phyloP scores from a whole-genome alignment of 2,888 invertebrate genomes.

The Aproaerema taeniolella region DNA sequence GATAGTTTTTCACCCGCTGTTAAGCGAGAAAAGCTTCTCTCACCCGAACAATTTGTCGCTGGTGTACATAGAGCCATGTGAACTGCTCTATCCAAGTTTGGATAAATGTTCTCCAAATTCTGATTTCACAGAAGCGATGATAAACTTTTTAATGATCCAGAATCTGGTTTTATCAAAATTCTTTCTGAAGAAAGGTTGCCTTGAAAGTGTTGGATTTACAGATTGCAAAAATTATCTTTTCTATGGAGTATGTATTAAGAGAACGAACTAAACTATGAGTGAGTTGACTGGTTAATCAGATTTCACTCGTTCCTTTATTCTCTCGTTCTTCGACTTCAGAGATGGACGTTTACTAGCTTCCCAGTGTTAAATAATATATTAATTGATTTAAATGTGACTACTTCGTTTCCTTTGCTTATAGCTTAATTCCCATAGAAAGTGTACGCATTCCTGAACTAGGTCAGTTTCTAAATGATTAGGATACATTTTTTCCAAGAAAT shows the following conservation, averaged over 20 bases:
- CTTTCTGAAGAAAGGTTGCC: constrained; percentile 18
- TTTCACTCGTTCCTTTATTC: too few relatives aligned
- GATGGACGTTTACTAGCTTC: too few relatives aligned
- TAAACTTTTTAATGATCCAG: constrained; percentile 11
- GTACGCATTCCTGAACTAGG: constrained; percentile 13
- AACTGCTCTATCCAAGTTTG: constrained; percentile 15
- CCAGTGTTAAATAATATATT: too few relatives aligned
- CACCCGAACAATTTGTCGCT: constrained; percentile 22
- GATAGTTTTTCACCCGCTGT: constrained; percentile 13
- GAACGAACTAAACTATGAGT: too few relatives aligned
- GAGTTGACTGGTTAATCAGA: too few relatives aligned
- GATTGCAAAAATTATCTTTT: too few relatives aligned
- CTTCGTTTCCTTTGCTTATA: too few relatives aligned
- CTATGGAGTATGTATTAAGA: too few relatives aligned
- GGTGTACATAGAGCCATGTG: constrained; percentile 8
- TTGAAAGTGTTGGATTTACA: too few relatives aligned
- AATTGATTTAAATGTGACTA: too few relatives aligned
- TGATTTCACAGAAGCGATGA: constrained; percentile 2
- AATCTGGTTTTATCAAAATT: constrained; percentile 7
- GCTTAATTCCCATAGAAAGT: constrained; percentile 15
- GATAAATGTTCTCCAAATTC: constrained; percentile 11
- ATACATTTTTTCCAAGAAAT: constrained; percentile 13
- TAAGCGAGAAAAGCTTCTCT: constrained; percentile 18
- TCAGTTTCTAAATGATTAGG: constrained; percentile 15
- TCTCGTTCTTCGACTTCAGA: too few relatives aligned